Base-by-base conservation (phyloP, 2,797 vertebrate species). In the Semaprochilodus insignis region DNA sequence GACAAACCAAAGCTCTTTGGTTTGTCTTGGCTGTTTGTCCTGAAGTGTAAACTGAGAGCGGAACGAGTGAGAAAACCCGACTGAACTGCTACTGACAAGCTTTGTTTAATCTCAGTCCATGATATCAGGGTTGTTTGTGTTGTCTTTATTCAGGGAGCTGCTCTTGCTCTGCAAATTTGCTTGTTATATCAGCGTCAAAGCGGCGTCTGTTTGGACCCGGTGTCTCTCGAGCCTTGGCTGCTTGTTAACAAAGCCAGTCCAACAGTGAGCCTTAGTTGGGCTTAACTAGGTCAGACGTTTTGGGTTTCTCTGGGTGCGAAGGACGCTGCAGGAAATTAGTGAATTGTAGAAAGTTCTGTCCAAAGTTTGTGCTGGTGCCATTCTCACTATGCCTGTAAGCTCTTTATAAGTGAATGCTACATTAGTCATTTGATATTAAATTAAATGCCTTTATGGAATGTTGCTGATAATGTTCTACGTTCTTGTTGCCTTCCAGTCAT, bases 261-360 rank as follows among this genome's bases (percentile, higher is more conserved):
- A 82, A 74, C 78, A 77, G 59, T 48, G 51, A 74, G 17, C 80
- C 59, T 51, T 75, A 52, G 25, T 85, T 88, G 70, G 65, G 71
- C 36, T 79, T 78, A 87, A 85, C 70, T 84, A 78, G 83, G 66
- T 85, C 86, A 51, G 62, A 78, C 34, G 85, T 76, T 40, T 78
- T 67, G 13, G 79, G 82, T 89, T 88, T 86, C 83, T 71, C 72
- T 60, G 19, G 11, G 81, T 66, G 14, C 51, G 77, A 76, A 83
- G 34, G 80, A 69, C 70, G 73, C 60, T 82, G 66, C 75, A 48
- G 78, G 83, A 34, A 62, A 63, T 17, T 19, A 75, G 62, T 44
- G 36, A 73, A 52, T 31, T 17, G 65, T 40, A 13, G 10, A n/a
- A 40, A 10, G 17, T 40, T n/a, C 16, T 36, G 16, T 70, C 8